Evolutionary conservation across 2,797 vertebrate genomes (phyloP), one percentile per base, ranked within the genome.

Genomic region (Pseudochromis fuscus): DNA sequence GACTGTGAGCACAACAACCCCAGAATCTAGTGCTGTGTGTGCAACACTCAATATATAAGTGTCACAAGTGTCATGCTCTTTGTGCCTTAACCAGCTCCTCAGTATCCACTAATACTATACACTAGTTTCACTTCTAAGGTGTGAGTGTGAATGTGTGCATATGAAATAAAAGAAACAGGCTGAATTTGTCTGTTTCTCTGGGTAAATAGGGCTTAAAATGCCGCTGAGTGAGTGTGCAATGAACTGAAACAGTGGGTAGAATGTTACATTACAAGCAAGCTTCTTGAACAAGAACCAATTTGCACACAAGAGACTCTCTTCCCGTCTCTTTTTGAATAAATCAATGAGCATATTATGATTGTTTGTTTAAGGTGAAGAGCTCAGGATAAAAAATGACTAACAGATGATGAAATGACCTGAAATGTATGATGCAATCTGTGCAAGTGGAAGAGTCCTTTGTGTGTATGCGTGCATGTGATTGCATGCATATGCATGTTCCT

Each of bases 371-470:
- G 77, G 81, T 88, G 72, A 87, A 79, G 69, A 37, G 55, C 73
- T 75, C 31, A 16, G 30, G 64, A 74, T 67, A 55, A 83, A 80
- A 77, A 78, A 82, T 82, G 63, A 77, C 57, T 62, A 87, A 74
- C 78, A 84, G 82, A 87, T 91, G 91, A 92, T 90, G 89, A 90
- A 91, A 93, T 81, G 46, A 89, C 69, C 79, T 86, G 85, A 85
- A 91, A 89, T 72, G 64, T 71, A 77, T 88, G 81, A 86, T 82
- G 85, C 83, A 91, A 89, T 85, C 79, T 85, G 82, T 84, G 80
- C 65, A 66, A 79, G 67, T 49, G 68, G 73, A 65, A 62, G 71
- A 73, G 64, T 79, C 71, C 73, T 87, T 72, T 91, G 83, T 87
- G 78, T 79, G 68, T 65, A 28, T 71, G 58, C 18, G 70, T 57